These are phyloP conservation scores for Sanderia malayensis DNA, from an alignment of 30 jellyfish, hydroid and myxozoan species.

Conservation along the genomic window DNA sequence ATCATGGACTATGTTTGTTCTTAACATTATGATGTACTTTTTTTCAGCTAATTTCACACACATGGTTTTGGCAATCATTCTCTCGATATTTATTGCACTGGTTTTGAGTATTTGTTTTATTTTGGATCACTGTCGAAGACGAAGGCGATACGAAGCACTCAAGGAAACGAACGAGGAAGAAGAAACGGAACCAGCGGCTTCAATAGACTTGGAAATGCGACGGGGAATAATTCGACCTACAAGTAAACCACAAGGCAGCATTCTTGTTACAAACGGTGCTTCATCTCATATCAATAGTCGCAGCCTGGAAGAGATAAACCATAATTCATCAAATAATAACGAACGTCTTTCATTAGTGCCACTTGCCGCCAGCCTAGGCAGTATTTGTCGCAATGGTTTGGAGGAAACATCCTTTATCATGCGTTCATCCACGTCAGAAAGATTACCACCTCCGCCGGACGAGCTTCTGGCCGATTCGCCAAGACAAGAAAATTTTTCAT, in stretches of 20 bases:
- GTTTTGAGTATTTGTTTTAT: constrained; percentile 71
- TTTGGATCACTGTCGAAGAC: constrained; percentile 91
- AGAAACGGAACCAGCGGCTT: constrained; percentile 14
- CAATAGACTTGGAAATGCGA: constrained; percentile 20
- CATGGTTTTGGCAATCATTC: constrained; percentile 66
- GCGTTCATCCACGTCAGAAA: constrained; percentile 46
- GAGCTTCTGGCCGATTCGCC: constrained; percentile 73
- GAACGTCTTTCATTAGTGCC: constrained; percentile 58
- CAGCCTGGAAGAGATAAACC: constrained; percentile 50
- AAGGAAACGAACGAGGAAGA: constrained; percentile 32
- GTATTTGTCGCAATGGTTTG: constrained; percentile 3
- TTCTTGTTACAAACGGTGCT: constrained; percentile 42
- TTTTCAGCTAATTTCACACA: constrained; percentile 82
- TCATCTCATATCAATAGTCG: constrained; percentile 12
- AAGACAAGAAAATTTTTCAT: constrained; percentile 14
- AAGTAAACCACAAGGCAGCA: constrained; percentile 31
- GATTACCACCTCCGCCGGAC: constrained; percentile 87
- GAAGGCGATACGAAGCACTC: constrained; percentile 28
- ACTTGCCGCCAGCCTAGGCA: constrained; percentile 19
- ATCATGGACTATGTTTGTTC: too few species aligned
- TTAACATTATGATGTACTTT: too few species aligned
- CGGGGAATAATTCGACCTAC: constrained; percentile 38
- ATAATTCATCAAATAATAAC: constrained; percentile 8
- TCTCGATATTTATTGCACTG: constrained; percentile 77
- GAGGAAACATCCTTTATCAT: constrained; percentile 17